Conservation (phyloP, 2,888 invertebrate species). For the Tromatobia lineatoria region DNA sequence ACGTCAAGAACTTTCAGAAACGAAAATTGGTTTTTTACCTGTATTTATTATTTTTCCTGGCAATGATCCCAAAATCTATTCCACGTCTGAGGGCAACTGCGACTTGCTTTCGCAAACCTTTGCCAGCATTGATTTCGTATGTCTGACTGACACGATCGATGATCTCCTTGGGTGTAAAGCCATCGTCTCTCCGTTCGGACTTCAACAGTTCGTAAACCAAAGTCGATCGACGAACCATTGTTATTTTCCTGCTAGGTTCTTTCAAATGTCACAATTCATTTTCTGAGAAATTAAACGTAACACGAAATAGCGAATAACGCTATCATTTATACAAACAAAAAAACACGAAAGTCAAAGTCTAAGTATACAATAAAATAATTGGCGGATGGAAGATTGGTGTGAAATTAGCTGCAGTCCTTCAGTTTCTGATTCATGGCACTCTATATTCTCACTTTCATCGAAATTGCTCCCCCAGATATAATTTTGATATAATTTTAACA, state of each 20-base stretch:
- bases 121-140: constrained; percentile 73
- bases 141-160: constrained; percentile 74
- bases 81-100: constrained; percentile 78
- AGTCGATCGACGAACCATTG: constrained; percentile 73
- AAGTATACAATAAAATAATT: constrained; percentile 26
- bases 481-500: no score
- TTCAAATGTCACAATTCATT: constrained; percentile 40
- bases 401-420: constrained; percentile 51
- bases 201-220: constrained; percentile 77
- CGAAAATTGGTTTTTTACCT: constrained; percentile 68
- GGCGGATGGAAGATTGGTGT: constrained; percentile 18
- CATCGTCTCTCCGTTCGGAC: constrained; percentile 70
- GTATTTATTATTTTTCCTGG: constrained; percentile 77
- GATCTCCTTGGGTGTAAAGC: constrained; percentile 76
- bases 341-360: constrained; percentile 49
- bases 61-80: constrained; percentile 79
- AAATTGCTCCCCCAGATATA: no score
- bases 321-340: constrained; percentile 31
- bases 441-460: not conserved
- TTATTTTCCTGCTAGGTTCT: not conserved
- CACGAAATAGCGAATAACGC: constrained; percentile 23
- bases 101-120: constrained; percentile 74
- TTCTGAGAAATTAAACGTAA: constrained; percentile 1
- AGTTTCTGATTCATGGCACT: constrained; percentile 1
- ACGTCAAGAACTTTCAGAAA: not conserved